Conservation (phyloP, 2,888 invertebrate species). For the Lysandra bellargus region DNA sequence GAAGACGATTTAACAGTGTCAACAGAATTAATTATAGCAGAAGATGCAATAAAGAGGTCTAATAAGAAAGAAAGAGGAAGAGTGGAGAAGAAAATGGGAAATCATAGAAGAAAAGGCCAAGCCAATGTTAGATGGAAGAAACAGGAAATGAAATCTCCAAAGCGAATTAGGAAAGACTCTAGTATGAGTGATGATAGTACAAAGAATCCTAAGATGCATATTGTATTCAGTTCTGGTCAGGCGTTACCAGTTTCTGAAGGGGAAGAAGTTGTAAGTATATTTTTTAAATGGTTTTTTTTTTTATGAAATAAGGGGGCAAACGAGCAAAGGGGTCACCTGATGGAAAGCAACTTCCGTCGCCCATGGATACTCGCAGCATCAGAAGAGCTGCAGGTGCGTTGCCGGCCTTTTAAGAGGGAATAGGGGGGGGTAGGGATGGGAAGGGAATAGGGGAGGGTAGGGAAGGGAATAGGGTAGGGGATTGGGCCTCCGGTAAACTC, state of each 20-base stretch:
- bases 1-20: constrained; percentile 66
- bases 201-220: constrained; percentile 72
- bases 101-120: constrained; percentile 68
- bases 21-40: constrained; percentile 54
- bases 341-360: too few relatives aligned
- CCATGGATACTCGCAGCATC: too few relatives aligned
- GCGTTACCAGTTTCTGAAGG: constrained; percentile 80
- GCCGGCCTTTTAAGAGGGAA: too few relatives aligned
- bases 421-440: too few relatives aligned
- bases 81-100: constrained; percentile 62
- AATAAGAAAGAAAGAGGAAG: constrained; percentile 53
- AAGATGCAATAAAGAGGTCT: constrained; percentile 46
- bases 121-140: constrained; percentile 51
- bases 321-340: too few relatives aligned
- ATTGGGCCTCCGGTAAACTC: too few relatives aligned
- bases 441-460: too few relatives aligned
- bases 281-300: too few relatives aligned
- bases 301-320: too few relatives aligned
- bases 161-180: constrained; percentile 61
- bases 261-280: constrained; percentile 77
- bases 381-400: too few relatives aligned
- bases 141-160: constrained; percentile 61
- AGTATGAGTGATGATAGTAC: constrained; percentile 62
- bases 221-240: constrained; percentile 76
- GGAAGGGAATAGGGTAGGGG: too few relatives aligned